phyloP scores from a whole-genome alignment of 2,888 invertebrate genomes.

The Drosophila tripunctata region DNA sequence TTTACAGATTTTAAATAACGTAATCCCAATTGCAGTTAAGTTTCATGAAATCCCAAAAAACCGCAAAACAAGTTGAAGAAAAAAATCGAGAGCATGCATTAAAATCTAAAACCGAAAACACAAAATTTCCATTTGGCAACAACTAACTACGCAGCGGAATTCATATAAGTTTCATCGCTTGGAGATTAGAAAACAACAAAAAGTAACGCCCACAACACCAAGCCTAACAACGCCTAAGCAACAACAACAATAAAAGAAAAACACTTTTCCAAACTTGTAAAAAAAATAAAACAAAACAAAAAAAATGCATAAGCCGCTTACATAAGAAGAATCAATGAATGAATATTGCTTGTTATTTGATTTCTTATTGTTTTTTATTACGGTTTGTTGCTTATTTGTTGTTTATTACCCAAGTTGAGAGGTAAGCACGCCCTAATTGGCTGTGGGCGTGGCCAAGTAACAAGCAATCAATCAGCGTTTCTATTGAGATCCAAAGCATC shows the following conservation, averaged over 20 bases:
- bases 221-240: slow-evolving; percentile 57
- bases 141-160: slow-evolving; percentile 22
- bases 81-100: not conserved
- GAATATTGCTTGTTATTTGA: slow-evolving; percentile 41
- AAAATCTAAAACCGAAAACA: slow-evolving; percentile 25
- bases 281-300: slow-evolving; percentile 6
- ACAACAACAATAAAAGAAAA: slow-evolving; percentile 21
- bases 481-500: slow-evolving; percentile 10
- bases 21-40: too few relatives aligned
- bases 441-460: slow-evolving; percentile 52
- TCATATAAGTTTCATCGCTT: slow-evolving; percentile 46
- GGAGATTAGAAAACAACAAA: slow-evolving; percentile 5
- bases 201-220: slow-evolving; percentile 36
- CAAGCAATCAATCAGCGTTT: slow-evolving; percentile 49
- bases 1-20: too few relatives aligned
- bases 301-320: slow-evolving; percentile 70
- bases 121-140: slow-evolving; percentile 56
- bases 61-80: not conserved
- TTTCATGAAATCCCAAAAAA: not conserved
- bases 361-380: slow-evolving; percentile 11
- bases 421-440: slow-evolving; percentile 56
- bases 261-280: slow-evolving; percentile 41
- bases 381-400: slow-evolving; percentile 1
- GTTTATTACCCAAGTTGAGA: not conserved
- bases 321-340: slow-evolving; percentile 58